Conservation (phyloP, 1,140 invertebrate genomes). For the Brachionus rotundiformis region DNA sequence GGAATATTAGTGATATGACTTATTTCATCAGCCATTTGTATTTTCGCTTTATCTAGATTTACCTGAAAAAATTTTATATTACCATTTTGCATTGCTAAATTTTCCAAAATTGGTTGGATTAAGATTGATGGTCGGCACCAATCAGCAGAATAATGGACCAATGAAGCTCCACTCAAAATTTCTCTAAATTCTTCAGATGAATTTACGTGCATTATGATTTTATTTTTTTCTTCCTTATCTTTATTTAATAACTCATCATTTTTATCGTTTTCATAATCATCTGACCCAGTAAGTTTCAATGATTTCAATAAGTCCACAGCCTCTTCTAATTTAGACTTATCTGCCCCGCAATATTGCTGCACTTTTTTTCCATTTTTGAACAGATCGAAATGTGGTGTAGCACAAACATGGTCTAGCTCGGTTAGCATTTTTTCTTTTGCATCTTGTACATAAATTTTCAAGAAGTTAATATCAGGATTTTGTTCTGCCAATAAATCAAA, state of each 20-base stretch:
- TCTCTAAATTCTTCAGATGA: background rate
- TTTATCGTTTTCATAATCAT: background rate
- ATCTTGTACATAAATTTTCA: background rate
- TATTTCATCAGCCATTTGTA: background rate
- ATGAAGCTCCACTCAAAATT: background rate
- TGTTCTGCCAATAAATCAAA: background rate
- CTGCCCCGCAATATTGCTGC: background rate
- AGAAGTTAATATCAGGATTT: background rate
- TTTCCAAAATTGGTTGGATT: background rate
- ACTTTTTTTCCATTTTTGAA: background rate
- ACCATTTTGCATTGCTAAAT: slow-evolving; percentile 1
- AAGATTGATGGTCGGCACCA: slow-evolving; percentile 16
- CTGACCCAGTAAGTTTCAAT: background rate
- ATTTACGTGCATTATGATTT: background rate
- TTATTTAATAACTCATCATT: background rate
- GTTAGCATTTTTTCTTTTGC: background rate
- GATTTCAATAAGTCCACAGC: background rate
- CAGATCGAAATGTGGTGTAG: background rate
- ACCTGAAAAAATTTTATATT: slow-evolving; percentile 37
- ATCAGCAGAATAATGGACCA: background rate
- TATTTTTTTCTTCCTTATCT: background rate
- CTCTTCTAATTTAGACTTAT: background rate
- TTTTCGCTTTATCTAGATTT: background rate
- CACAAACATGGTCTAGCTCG: background rate
- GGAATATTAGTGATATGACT: background rate